phyloP scores from a whole-genome alignment of 2,113 vertebrate species.

The Axis porcinus region DNA sequence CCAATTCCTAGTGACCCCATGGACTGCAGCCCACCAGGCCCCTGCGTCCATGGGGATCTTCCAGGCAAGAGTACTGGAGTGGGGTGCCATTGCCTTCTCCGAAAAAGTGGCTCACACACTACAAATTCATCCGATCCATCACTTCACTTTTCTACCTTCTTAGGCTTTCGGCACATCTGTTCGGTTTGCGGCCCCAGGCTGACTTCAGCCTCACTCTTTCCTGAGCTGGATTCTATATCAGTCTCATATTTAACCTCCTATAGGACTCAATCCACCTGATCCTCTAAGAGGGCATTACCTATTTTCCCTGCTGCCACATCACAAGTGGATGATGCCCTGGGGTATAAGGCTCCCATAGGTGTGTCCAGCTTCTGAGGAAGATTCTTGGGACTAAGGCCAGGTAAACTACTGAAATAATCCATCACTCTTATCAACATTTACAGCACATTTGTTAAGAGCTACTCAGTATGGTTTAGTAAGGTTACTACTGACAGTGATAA shows the following conservation, averaged over 20 bases:
- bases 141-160: not conserved
- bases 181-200: accelerated
- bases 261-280: not conserved
- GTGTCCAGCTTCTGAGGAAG: no score
- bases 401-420: not conserved
- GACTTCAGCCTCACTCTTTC: not conserved
- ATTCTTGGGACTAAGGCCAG: not conserved
- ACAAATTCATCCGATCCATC: not conserved
- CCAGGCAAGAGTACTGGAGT: no score
- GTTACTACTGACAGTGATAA: not conserved
- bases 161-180: accelerated
- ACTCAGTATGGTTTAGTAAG: not conserved
- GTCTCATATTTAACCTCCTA: not conserved
- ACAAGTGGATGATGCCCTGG: no score
- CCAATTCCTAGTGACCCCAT: no score
- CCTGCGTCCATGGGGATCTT: no score
- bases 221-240: no score
- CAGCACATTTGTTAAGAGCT: not conserved
- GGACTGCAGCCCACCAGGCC: no score
- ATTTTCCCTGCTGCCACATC: not conserved
- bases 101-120: not conserved
- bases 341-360: not conserved
- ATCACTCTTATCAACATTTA: not conserved
- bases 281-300: not conserved
- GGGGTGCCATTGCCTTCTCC: no score